Percentiles rank a stretch among this genome's conserved stretches.
Conservation (phyloP, 2,888 invertebrate genomes). For the Microctonus hyperodae region DNA sequence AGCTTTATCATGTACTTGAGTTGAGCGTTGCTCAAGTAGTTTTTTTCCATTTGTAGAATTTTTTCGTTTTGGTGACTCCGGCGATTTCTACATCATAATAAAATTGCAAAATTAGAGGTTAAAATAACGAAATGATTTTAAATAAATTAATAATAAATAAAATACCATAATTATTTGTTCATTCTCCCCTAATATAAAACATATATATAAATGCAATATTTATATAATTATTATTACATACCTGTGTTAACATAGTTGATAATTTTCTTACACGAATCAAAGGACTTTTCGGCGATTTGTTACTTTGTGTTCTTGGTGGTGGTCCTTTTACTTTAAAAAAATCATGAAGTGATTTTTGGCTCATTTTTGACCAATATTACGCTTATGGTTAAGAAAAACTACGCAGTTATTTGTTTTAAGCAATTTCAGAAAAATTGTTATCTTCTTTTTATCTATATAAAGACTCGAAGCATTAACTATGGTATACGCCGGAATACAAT, state of each 20-base stretch:
- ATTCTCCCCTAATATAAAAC: neutral
- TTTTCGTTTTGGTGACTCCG: neutral
- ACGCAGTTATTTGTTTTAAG: neutral
- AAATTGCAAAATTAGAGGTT: too few relatives aligned
- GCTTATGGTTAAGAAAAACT: neutral
- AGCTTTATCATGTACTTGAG: neutral
- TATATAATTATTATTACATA: neutral
- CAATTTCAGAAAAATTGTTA: too few relatives aligned
- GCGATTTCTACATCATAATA: neutral
- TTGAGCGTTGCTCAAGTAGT: neutral
- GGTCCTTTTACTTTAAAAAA: neutral
- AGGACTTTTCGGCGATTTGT: neutral
- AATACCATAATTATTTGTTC: too few relatives aligned
- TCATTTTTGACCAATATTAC: neutral
- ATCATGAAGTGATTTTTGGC: neutral
- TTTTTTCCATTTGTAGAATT: neutral
- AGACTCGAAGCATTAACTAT: too few relatives aligned
- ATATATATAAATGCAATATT: neutral
- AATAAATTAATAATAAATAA: too few relatives aligned
- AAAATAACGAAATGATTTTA: too few relatives aligned
- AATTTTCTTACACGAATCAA: neutral
- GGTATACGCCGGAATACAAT: too few relatives aligned
- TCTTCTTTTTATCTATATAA: too few relatives aligned
- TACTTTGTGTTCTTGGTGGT: neutral
- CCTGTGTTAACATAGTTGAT: neutral